These are phyloP conservation scores for Sisyra nigra DNA, from an alignment of 2,888 invertebrate species.

Conservation along the genomic window DNA sequence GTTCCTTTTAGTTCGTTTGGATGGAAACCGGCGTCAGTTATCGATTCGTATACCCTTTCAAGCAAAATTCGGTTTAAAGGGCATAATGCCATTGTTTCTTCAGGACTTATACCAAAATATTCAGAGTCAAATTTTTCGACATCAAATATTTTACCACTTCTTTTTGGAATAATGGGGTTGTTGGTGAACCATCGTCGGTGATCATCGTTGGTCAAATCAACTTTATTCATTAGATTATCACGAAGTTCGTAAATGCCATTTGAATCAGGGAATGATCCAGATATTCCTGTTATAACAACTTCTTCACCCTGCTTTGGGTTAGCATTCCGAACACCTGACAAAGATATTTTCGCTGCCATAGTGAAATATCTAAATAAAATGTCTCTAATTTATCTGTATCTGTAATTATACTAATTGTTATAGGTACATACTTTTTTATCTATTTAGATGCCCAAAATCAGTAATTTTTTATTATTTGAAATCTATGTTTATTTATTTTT, in stretches of 20 bases:
- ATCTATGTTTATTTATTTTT: no score
- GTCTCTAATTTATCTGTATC: no score
- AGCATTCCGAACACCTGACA: not conserved
- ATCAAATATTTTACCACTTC: conserved; percentile 47
- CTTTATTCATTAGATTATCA: conserved; percentile 54
- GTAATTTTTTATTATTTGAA: no score
- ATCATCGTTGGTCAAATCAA: conserved; percentile 72
- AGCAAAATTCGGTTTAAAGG: conserved; percentile 39
- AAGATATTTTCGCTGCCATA: no score
- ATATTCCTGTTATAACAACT: conserved; percentile 47
- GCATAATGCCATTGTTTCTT: conserved; percentile 41
- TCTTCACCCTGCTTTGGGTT: conserved; percentile 35
- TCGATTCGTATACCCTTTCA: conserved; percentile 40
- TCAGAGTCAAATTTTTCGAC: conserved; percentile 35
- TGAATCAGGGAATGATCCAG: conserved; percentile 64
- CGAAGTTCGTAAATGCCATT: conserved; percentile 53
- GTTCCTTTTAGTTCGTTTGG: conserved; percentile 53
- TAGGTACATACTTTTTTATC: no score
- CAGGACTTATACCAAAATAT: conserved; percentile 50
- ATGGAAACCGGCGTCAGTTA: conserved; percentile 46
- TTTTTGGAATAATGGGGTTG: conserved; percentile 37
- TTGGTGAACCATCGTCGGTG: conserved; percentile 56
- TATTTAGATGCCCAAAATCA: no score
- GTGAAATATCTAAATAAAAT: no score
- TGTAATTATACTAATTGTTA: no score